Conservation (phyloP, 1,140 invertebrate genomes). For the Lasioglossum albipes region DNA sequence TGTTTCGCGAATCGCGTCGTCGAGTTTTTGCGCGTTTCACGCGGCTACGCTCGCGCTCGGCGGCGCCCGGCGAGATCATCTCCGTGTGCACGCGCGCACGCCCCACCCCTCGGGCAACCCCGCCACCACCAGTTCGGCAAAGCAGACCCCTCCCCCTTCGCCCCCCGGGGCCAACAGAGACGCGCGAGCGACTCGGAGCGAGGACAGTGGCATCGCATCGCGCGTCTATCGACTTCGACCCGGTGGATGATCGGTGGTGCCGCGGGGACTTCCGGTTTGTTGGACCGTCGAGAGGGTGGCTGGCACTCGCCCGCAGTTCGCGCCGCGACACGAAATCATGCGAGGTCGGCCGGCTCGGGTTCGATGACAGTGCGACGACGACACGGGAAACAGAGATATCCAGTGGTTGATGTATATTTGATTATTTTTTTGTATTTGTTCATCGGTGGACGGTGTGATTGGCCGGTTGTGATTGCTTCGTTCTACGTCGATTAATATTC, state of each 20-base stretch:
- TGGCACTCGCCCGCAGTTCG: not conserved
- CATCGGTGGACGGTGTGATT: too few relatives aligned
- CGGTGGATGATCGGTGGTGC: conserved; percentile 4
- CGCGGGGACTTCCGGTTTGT: conserved; percentile 37
- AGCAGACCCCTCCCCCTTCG: not conserved
- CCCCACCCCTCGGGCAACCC: too few relatives aligned
- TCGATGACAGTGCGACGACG: too few relatives aligned
- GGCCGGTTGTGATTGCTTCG: too few relatives aligned
- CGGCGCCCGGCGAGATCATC: too few relatives aligned
- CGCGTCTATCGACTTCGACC: conserved; percentile 22
- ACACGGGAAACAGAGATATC: too few relatives aligned
- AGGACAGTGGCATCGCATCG: conserved; percentile 39
- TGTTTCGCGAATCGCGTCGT: too few relatives aligned
- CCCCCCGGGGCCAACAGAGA: not conserved
- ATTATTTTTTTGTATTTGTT: too few relatives aligned
- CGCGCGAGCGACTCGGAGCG: not conserved
- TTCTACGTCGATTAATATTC: too few relatives aligned
- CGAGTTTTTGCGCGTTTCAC: too few relatives aligned
- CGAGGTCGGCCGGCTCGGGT: not conserved
- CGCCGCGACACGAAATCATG: not conserved
- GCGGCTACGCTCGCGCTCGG: too few relatives aligned
- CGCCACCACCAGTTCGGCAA: conserved; percentile 14
- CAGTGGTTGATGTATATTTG: too few relatives aligned
- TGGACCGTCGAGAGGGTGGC: conserved; percentile 23
- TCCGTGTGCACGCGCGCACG: not conserved